Base-by-base conservation (phyloP, 2,113 vertebrate species). In the Pholis gunnellus region DNA sequence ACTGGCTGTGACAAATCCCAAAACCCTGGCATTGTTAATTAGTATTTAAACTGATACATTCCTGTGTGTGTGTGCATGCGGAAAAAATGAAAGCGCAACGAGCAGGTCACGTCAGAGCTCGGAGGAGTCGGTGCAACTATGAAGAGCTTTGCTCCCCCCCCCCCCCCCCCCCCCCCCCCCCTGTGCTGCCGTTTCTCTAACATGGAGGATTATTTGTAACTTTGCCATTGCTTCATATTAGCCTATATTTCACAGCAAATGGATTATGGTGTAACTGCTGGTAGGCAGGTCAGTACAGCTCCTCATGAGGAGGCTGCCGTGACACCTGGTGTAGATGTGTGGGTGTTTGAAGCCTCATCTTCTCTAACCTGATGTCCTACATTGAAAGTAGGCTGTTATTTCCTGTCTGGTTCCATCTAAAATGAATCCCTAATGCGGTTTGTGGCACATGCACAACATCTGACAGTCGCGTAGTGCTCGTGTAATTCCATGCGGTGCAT, bases 361-460 rank as follows among this genome's bases (percentile, higher is more conserved):
- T 6, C 0, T 68, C 46, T 84, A 87, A 91, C 88, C 87, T 81
- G 80, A 61, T 89, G 87, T 86, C 84, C 89, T 85, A 91, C 65
- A 92, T 94, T 90, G 74, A 75, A 88, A 91, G 77, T 87, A 76
- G 86, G 75, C 70, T 85, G 31, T 64, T 87, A 83, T 88, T 86
- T 91, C 75, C 83, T 78, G 74, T 73, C 67, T 81, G 14, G 38
- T 70, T 86, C 68, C 60, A 82, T 86, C 63, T 65, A 48, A 77
- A 79, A 79, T 36, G 17, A 89, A 84, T 85, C 75, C 73, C 84
- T 83, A 66, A 72, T 61, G 85, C 89, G 85, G 75, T 75, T 86
- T 84, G 82, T 29, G 64, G 63, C 79, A 63, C 75, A 27, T 36
- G 76, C 61, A 71, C 69, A 71, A 20, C 56, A 83, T 78, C 48